Base-by-base conservation (phyloP, 2,888 invertebrate genomes). In the Bedellia somnulentella region DNA sequence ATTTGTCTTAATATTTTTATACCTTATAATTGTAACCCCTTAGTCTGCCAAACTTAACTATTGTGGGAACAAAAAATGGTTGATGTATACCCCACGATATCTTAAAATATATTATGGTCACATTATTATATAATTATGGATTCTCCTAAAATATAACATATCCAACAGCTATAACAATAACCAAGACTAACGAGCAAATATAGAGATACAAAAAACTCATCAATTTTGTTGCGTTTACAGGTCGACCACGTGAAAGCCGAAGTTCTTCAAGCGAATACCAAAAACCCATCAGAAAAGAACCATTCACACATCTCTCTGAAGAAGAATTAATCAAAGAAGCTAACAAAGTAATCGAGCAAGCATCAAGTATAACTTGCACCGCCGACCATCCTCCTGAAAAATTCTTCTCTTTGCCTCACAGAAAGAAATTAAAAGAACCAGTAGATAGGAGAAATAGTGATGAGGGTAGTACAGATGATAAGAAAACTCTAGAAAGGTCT, bases 321-420 rank as follows among this genome's bases (percentile, higher is more conserved):
- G 79, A 85, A 49, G 83, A 86, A 51, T 78, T 89, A 27, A 85
- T 85, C 27, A 80, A 86, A 48, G 90, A 90, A 71, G 87, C 87
- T 16, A 87, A 86, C 37, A 78, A 80, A 47, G 87, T 89, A 17
- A 66, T 88, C 29, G 81, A 84, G 14, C 87, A 89, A 57, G 89
- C 85, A 1, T 82, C 84, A 41, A 82, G 83, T 47, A 78, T 89
- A 38, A 82, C 81, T 33, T 89, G 88, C 53, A 81, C 77, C 24
- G 77, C 81, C 10, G 80, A 79, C 35, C 58, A 73, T 43, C 66
- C 71, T 6, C 79, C 81, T n/a, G 80, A 80, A 28, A 83, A 84
- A 45, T 86, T 85, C 49, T 82, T 80, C 63, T 86, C 85, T 8
- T 67, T 85, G 46, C 87, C 81, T 28, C 82, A 78, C 46, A 80